Conservation (phyloP, 2,113 vertebrate genomes). For the Apteryx owenii region DNA sequence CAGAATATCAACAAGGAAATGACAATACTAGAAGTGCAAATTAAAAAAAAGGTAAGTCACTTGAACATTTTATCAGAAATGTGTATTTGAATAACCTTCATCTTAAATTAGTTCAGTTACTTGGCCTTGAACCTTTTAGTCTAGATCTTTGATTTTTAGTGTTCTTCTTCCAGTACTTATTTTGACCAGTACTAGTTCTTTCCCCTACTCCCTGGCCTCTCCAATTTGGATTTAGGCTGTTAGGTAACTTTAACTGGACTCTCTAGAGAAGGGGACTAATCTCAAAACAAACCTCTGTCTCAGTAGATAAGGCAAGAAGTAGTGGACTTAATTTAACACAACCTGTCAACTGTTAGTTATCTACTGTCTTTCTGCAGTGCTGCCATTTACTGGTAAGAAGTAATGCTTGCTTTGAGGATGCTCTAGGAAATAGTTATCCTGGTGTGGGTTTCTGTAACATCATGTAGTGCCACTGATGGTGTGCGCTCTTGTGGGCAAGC, state of each 20-base stretch:
- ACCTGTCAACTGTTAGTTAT: not conserved
- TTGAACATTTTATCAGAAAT: not conserved
- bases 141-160: not conserved
- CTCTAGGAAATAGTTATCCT: not conserved
- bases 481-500: not conserved
- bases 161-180: not conserved
- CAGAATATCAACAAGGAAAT: not conserved
- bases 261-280: not conserved
- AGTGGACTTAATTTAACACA: not conserved
- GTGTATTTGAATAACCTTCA: not conserved
- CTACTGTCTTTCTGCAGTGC: not conserved
- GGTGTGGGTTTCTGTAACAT: not conserved
- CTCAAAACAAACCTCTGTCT: not conserved
- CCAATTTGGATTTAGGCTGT: not conserved
- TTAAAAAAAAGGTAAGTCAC: not conserved
- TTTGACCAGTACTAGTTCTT: not conserved
- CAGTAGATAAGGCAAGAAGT: not conserved
- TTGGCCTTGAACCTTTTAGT: not conserved
- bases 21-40: not conserved
- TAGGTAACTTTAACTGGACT: not conserved
- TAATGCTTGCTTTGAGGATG: not conserved
- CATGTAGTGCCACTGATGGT: not conserved
- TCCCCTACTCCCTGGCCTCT: fast-evolving
- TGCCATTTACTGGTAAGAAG: not conserved
- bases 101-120: not conserved